Base-by-base conservation (phyloP, 2,888 invertebrate genomes). In the Hydraecia micacea region DNA sequence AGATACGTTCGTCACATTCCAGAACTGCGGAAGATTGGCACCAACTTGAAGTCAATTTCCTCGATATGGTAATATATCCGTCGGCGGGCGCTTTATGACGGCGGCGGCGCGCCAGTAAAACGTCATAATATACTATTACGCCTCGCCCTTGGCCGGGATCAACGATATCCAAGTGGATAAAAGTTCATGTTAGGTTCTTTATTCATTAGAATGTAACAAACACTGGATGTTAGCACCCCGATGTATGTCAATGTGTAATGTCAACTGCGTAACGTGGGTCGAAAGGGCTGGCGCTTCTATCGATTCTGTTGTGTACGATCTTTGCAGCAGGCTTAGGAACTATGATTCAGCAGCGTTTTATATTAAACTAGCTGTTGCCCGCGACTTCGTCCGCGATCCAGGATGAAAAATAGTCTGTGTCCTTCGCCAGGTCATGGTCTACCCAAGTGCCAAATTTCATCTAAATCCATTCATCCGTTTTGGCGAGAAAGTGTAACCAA, bases 111-210 rank as follows among this genome's bases (percentile, higher is more conserved):
- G 36, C 72, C 65, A 86, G 42, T 86, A 52, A 79, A 83, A 75
- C 49, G 71, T 70, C 69, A 79, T 81, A 75, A 80, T 76, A 78
- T 75, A 80, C 60, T 73, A 69, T 85, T 77, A 73, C 32, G 58
- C 60, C 39, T 77, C 52, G 78, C 46, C 81, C 81, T 86, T 87
- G 86, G 75, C 77, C 73, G 8, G 39, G 7, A 62, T n/a, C 36
- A 32, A 63, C 77, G 72, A 78, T 75, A 73, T 67, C 70, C 46
- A 25, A 63, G 18, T n/a, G 11, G 55, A 76, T 73, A 49, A 63
- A 55, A 60, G 7, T 67, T 13, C 21, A 13, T 7, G 36, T 80
- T 42, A 87, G 8, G 75, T 28, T 66, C 25, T 49, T 7, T 18
- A 15, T 9, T n/a, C 21, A 82, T 72, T 73, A 39, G 18, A 82